Conservation (phyloP, 2,888 invertebrate species). For the Polymixis flavicincta region DNA sequence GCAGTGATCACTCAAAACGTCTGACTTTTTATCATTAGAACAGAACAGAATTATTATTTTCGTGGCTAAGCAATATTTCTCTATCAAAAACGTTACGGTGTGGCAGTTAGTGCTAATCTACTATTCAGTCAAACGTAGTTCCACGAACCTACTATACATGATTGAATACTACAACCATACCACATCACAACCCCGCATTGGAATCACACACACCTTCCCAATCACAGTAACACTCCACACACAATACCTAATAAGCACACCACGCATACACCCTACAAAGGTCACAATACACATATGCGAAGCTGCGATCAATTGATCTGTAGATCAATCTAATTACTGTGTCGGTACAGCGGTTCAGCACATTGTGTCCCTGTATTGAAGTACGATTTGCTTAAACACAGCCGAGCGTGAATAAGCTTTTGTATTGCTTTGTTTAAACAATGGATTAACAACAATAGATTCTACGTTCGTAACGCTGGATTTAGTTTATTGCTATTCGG, state of each 20-base stretch:
- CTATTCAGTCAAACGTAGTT: neutral
- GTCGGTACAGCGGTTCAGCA: neutral
- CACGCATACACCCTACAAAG: neutral
- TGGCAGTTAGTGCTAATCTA: neutral
- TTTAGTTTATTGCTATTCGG: conserved; percentile 10
- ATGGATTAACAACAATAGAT: conserved; percentile 53
- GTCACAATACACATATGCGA: neutral
- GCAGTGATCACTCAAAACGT: neutral
- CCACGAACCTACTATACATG: neutral
- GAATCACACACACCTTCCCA: neutral
- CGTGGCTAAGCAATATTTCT: neutral
- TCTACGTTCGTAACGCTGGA: neutral
- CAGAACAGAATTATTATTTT: neutral
- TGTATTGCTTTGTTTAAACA: conserved; percentile 61
- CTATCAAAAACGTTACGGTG: neutral
- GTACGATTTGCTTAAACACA: conserved; percentile 33
- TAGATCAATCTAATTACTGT: conserved; percentile 54
- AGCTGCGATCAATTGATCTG: conserved; percentile 18
- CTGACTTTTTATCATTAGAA: neutral
- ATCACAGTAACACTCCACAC: neutral
- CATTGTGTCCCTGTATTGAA: conserved; percentile 2
- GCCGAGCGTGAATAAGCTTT: conserved; percentile 42
- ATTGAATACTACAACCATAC: neutral
- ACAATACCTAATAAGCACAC: conserved; percentile 7
- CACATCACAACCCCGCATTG: neutral